Conservation (phyloP, 2,797 vertebrate species). For the Anolis apletophallus region DNA sequence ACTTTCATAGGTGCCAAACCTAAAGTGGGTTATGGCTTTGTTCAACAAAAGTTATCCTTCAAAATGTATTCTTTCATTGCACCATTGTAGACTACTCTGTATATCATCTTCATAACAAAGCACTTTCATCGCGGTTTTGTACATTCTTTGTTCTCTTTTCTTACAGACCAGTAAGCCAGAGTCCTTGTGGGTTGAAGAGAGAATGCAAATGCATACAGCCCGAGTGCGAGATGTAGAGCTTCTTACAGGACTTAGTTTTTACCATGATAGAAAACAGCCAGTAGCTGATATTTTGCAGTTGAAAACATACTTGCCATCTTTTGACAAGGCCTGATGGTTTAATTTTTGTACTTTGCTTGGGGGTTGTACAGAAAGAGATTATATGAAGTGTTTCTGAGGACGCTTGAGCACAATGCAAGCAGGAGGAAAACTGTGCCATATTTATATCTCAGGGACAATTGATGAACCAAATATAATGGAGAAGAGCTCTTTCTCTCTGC, state of each 20-base stretch:
- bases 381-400: conserved; percentile 58
- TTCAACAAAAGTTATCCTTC: neutral
- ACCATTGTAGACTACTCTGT: neutral
- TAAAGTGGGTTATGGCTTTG: neutral
- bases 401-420: conserved; percentile 63
- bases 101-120: neutral
- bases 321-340: conserved; percentile 71
- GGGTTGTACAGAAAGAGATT: conserved; percentile 57
- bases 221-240: conserved; percentile 91
- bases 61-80: neutral
- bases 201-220: conserved; percentile 86
- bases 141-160: conserved; percentile 10
- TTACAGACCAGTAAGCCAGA: conserved; percentile 71
- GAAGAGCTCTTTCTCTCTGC: conserved; percentile 45
- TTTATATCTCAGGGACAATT: conserved; percentile 76
- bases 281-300: conserved; percentile 89
- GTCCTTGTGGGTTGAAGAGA: conserved; percentile 85
- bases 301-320: conserved; percentile 87
- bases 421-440: conserved; percentile 66
- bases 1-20: too few relatives aligned
- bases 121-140: neutral
- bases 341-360: conserved; percentile 30
- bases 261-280: conserved; percentile 86
- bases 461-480: conserved; percentile 52
- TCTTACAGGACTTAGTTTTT: conserved; percentile 94